Conservation (phyloP, 2,888 invertebrate species). For the Pyrocoelia pectoralis region DNA sequence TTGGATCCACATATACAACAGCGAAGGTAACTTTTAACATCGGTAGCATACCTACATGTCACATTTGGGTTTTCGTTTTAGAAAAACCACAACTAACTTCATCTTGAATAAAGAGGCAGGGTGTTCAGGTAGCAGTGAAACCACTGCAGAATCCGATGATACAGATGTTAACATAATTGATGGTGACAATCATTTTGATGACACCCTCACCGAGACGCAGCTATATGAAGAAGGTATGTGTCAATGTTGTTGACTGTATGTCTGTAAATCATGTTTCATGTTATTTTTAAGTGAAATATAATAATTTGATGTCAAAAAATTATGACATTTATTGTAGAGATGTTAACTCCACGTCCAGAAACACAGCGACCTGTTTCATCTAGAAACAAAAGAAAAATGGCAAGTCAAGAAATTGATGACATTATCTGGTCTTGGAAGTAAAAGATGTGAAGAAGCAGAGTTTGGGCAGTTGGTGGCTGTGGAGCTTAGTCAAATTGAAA, state of each 20-base stretch:
- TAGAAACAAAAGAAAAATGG: neutral
- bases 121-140: conserved; percentile 3
- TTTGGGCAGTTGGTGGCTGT: conserved; percentile 2
- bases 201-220: neutral
- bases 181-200: too few species aligned
- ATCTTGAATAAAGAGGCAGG: neutral
- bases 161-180: neutral
- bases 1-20: conserved; percentile 9
- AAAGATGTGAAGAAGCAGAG: conserved; percentile 3
- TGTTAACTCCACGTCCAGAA: neutral
- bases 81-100: neutral
- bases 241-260: neutral
- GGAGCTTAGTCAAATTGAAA: neutral
- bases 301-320: conserved; percentile 2
- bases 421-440: conserved; percentile 4
- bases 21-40: conserved; percentile 9
- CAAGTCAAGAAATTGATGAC: neutral
- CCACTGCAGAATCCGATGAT: neutral
- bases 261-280: neutral
- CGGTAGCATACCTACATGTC: neutral
- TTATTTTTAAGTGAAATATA: conserved; percentile 4
- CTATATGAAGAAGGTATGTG: conserved; percentile 2
- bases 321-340: neutral
- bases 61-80: conserved; percentile 7
- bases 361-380: neutral